Evolutionary conservation across 2,888 invertebrate species (phyloP).

Genomic region (Idaea biselata): DNA sequence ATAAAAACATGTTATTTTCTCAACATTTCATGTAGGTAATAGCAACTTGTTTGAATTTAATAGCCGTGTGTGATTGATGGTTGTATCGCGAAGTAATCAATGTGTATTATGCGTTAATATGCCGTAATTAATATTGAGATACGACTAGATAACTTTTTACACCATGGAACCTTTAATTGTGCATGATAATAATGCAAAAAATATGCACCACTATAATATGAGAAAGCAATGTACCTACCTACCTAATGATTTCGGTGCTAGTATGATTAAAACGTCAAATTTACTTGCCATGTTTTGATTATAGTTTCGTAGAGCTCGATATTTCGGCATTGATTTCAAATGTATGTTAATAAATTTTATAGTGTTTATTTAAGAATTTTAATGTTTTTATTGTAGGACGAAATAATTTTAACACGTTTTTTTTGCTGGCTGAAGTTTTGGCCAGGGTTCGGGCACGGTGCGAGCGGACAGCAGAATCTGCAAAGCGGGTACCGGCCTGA

Average conservation of each 20-base stretch:
- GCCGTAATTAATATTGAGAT: constrained; percentile 47
- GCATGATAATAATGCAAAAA: not conserved
- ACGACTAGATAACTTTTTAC: constrained; percentile 14
- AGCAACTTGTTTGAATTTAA: constrained; percentile 45
- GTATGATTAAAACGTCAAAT: no score
- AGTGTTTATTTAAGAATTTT: no score
- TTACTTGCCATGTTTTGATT: no score
- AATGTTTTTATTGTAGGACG: no score
- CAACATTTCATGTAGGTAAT: constrained; percentile 41
- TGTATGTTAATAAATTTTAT: no score
- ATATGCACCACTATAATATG: not conserved
- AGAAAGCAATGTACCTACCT: not conserved
- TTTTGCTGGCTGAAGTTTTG: no score
- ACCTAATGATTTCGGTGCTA: not conserved
- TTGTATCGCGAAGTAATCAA: constrained; percentile 55
- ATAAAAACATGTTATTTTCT: constrained; percentile 35
- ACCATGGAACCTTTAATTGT: not conserved
- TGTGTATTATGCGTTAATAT: constrained; percentile 57
- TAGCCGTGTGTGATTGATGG: constrained; percentile 60
- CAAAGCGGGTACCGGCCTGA: no score
- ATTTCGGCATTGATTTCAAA: no score
- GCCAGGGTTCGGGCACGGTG: no score
- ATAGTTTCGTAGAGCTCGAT: no score
- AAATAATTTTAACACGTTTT: no score
- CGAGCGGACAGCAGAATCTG: no score